Base-by-base conservation (phyloP, 2,797 vertebrate species). In the Xenops minutus region DNA sequence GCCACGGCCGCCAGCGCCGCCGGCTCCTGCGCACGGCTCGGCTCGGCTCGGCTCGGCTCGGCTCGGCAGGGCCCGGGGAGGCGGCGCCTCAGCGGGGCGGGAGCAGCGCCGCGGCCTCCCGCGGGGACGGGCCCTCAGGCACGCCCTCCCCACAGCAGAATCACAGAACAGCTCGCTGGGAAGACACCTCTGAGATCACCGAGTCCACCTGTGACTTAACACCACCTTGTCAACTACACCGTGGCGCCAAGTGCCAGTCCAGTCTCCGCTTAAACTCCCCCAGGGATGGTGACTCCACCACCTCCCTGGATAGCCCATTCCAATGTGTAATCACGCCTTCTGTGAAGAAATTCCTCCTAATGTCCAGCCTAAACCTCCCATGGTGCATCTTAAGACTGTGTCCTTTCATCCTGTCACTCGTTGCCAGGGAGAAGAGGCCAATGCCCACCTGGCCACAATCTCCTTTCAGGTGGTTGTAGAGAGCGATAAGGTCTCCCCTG, bases 161-260 rank as follows among this genome's bases (percentile, higher is more conserved):
- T 1, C 12, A 0, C 36, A 0, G 71, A 3, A 10, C 4, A 0
- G 1, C 10, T 9, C 10, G 30, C 2, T 1, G 7, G 27, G 16
- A 9, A 2, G 8, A 3, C 36, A 6, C 0, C 0, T 32, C 5
- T 16, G 86, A 6, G 30, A 13, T 22, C n/a, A 13, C 10, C 3
- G 36, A 2, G 8, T 68, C 7, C 26, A 0, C 8, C 23, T 49
- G 3, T 37, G 36, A 12, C 14, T 7, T 5, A n/a, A 2, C 55
- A 9, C 27, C 22, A 7, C 23, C 3, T 7, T 37, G 36, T 62
- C 49, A 55, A 2, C 10, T 6, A 69, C 36, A 26, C 36, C 19
- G 10, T 24, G 14, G 36, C 26, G 29, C 13, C 20, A 17, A 52
- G 36, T 43, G 49, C 49, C 32, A 30, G 11, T 63, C 10, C 27